Conservation (phyloP, 2,888 invertebrate species). For the Allophyes oxyacanthae region DNA sequence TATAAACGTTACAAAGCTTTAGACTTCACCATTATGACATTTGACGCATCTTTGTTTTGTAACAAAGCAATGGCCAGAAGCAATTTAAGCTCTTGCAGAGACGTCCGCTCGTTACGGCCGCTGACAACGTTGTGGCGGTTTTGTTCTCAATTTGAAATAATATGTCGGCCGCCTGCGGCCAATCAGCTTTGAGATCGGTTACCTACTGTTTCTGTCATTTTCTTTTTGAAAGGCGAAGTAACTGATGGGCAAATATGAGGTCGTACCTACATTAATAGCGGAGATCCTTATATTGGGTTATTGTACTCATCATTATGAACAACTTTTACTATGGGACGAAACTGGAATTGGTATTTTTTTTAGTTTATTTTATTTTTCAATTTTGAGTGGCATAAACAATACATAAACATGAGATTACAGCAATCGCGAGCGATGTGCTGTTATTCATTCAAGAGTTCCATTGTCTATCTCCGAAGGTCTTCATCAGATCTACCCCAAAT, state of each 20-base stretch:
- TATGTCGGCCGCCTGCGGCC: conserved; percentile 57
- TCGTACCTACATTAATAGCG: no score
- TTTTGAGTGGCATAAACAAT: no score
- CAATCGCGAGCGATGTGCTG: no score
- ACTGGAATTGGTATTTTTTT: no score
- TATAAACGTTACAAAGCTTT: conserved; percentile 47
- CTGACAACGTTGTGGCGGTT: conserved; percentile 65
- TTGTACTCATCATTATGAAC: no score
- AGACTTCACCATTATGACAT: conserved; percentile 39
- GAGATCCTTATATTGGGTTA: no score
- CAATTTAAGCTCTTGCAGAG: conserved; percentile 40
- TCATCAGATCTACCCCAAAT: no score
- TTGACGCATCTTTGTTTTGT: conserved; percentile 62
- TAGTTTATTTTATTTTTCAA: no score
- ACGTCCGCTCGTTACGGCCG: conserved; percentile 59
- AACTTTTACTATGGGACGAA: no score
- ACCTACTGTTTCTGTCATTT: conserved; percentile 26
- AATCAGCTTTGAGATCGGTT: conserved; percentile 47
- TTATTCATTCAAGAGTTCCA: no score
- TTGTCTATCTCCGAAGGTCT: no score
- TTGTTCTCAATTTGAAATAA: conserved; percentile 64
- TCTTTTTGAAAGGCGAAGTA: conserved; percentile 40
- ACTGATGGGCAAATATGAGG: conserved; percentile 14
- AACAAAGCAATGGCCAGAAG: conserved; percentile 58
- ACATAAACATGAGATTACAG: no score